phyloP scores from a whole-genome alignment of 2,113 vertebrate genomes.

The Sclerurus mexicanus region DNA sequence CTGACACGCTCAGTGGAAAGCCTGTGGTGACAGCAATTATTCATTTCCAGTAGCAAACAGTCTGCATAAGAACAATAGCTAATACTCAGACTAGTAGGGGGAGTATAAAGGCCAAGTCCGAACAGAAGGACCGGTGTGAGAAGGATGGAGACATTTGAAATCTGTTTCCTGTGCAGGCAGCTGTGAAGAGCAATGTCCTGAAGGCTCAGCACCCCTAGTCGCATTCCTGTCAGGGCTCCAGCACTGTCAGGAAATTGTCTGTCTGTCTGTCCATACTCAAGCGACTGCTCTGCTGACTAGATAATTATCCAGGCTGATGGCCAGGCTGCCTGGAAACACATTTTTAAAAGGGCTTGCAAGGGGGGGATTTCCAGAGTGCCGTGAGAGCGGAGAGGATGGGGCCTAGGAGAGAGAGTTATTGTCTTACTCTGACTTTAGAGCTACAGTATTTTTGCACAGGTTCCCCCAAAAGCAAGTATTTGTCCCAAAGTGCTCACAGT shows the following conservation, averaged over 20 bases:
- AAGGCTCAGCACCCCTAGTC: background rate
- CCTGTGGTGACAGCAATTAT: background rate
- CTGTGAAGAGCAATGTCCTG: background rate
- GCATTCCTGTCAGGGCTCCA: background rate
- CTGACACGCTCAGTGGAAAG: background rate
- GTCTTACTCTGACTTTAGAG: background rate
- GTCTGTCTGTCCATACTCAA: background rate
- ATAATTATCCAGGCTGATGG: background rate
- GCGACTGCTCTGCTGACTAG: conserved; percentile 16
- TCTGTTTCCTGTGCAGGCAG: conserved; percentile 25
- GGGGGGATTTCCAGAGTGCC: background rate
- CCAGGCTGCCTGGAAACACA: background rate
- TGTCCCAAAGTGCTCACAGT: background rate
- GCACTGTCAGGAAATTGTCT: background rate
- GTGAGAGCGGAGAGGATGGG: rapidly evolving
- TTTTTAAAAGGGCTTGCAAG: background rate
- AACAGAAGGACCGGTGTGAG: background rate
- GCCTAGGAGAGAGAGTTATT: background rate
- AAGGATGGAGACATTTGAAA: background rate
- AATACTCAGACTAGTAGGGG: background rate
- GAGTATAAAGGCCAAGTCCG: background rate
- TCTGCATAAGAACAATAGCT: background rate
- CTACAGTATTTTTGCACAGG: background rate
- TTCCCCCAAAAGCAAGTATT: background rate
- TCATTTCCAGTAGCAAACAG: conserved; percentile 23